Evolutionary conservation across 2,888 invertebrate genomes (phyloP), one percentile per base, ranked within the genome.

Genomic region (Athalia cordata): DNA sequence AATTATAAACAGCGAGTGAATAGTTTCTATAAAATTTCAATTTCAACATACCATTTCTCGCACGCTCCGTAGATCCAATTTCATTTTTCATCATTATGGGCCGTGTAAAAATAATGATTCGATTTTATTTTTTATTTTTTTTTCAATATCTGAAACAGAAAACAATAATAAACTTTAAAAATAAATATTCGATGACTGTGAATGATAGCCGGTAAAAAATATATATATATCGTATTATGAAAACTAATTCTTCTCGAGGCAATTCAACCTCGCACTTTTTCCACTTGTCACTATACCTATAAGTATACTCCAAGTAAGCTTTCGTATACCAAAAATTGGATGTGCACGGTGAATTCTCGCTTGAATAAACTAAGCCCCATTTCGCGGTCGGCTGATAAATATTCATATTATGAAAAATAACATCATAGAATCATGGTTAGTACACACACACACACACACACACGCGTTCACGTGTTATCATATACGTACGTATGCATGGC

Each of bases 401-500:
- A 68, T 68, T 68, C 68, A 68, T 68, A 43, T 29, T 7, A 3
- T 52, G 52, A 68, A 68, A 68, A 68, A 68, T 52, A 68, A 52
- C 9, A 5, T 43, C 29, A 29, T 29, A 29, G 29, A 29, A 29
- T 29, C 29, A 29, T 68, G 68, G 68, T 15, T 66, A 7, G 47
- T 6, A 3, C 5, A 61, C 5, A 45, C n/a, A 45, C 9, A 45
- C 5, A 2, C 8, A 47, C 49, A 65, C 5, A 11, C 29, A 29
- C n/a, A n/a, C n/a, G n/a, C n/a, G n/a, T n/a, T n/a, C n/a, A n/a
- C 29, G 29, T 2, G 29, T 29, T 29, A 29, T 29, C 4, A n/a
- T 13, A 47, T 65, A 65, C 5, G 43, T 29, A 29, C 2, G 29
- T 29, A 29, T 29, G 29, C 29, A 29, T 29, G 29, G 29, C 29